phyloP scores from a whole-genome alignment of 2,113 vertebrate genomes.

The Odontophorus gujanensis region DNA sequence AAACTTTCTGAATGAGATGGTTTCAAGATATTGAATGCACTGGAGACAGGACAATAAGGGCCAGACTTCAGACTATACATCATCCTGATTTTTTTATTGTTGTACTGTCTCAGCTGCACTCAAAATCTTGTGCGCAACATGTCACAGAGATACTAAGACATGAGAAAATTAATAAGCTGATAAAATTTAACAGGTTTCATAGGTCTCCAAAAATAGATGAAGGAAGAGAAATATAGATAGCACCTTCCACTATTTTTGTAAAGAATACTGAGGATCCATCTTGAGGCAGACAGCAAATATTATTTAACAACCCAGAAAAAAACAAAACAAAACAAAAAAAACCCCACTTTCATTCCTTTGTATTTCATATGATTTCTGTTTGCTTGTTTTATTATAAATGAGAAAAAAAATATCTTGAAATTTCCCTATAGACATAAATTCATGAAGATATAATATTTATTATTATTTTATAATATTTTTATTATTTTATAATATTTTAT shows the following conservation, averaged over 20 bases:
- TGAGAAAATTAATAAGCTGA: conserved; percentile 16
- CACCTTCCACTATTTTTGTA: background rate
- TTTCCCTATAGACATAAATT: background rate
- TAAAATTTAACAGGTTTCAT: background rate
- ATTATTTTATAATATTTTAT: background rate
- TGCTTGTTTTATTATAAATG: background rate
- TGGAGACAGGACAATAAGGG: background rate
- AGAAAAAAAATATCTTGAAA: background rate
- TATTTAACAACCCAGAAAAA: background rate
- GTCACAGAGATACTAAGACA: background rate
- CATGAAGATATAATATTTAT: background rate
- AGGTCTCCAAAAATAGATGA: background rate
- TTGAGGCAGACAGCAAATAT: background rate
- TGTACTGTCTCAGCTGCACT: background rate
- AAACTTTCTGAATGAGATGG: background rate
- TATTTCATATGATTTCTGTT: background rate
- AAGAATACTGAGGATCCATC: background rate
- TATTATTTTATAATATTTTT: too few relatives aligned
- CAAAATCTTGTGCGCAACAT: background rate
- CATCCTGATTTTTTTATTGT: conserved; percentile 13
- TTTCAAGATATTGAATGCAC: background rate
- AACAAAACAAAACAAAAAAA: background rate
- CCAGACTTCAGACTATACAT: background rate
- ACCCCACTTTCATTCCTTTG: background rate
- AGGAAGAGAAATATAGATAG: background rate